These are phyloP conservation scores for Tenodera sinensis DNA, from an alignment of 2,888 invertebrate genomes.

Conservation along the genomic window DNA sequence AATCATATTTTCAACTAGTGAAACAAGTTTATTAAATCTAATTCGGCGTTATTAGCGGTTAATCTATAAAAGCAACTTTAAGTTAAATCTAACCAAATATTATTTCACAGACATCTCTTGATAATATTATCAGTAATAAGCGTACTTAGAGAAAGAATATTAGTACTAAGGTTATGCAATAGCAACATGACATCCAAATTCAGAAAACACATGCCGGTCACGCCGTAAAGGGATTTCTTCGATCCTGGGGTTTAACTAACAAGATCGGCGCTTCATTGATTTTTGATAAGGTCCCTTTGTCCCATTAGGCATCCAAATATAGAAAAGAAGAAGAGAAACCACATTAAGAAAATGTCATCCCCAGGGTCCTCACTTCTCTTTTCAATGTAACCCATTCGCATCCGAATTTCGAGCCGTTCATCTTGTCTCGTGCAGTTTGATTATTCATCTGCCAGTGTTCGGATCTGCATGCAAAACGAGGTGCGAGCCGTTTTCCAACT, in stretches of 20 bases:
- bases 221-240: no score
- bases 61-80: no score
- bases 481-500: not conserved
- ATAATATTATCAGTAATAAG: no score
- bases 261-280: not conserved
- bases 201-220: no score
- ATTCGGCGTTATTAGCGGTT: no score
- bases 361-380: not conserved
- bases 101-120: no score
- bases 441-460: slow-evolving; percentile 3
- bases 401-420: slow-evolving; percentile 15
- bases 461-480: slow-evolving; percentile 5
- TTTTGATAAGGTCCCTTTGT: not conserved
- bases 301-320: not conserved
- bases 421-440: slow-evolving; percentile 6
- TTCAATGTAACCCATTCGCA: slow-evolving; percentile 9
- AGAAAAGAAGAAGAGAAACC: not conserved
- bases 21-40: no score
- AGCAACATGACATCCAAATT: no score
- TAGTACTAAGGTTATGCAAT: no score
- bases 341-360: not conserved
- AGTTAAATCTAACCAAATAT: no score
- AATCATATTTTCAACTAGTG: no score
- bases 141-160: no score
- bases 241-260: not conserved